Percentiles rank a stretch among this genome's conserved stretches.
Evolutionary conservation across 2,888 invertebrate species (phyloP).

Genomic region (Nymphalis urticae): DNA sequence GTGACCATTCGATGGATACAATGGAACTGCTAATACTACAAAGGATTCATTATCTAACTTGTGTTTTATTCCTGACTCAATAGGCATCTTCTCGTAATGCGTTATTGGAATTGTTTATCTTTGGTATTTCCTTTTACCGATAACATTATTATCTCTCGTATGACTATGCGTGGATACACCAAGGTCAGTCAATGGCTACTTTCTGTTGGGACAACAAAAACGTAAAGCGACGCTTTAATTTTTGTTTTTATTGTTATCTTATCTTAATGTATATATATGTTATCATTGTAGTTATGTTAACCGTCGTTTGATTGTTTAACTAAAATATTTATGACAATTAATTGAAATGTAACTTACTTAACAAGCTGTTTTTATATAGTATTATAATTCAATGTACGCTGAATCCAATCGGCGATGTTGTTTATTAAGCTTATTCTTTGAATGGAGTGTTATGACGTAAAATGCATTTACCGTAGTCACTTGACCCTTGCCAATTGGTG

Average conservation of each 20-base stretch:
- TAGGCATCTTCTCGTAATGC: constrained; percentile 44
- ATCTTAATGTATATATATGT: background rate
- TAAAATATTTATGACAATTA: no score
- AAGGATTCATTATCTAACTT: constrained; percentile 46
- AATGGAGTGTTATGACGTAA: constrained; percentile 32
- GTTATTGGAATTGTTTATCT: constrained; percentile 46
- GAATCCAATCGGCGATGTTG: background rate
- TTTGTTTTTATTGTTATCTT: constrained; percentile 13
- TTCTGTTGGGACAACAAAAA: constrained; percentile 21
- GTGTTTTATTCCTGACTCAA: constrained; percentile 53
- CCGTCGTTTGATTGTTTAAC: no score
- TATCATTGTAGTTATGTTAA: no score
- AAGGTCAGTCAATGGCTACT: constrained; percentile 48
- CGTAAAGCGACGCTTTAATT: background rate
- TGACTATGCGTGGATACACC: constrained; percentile 53
- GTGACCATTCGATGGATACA: constrained; percentile 23
- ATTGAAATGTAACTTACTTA: no score
- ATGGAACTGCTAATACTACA: constrained; percentile 30
- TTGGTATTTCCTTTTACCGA: constrained; percentile 57
- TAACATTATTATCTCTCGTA: constrained; percentile 50
- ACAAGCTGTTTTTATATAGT: no score
- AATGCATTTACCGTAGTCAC: constrained; percentile 34
- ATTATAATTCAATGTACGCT: no score
- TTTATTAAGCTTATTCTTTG: constrained; percentile 4
- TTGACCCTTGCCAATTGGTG: constrained; percentile 49